These are phyloP conservation scores for Larimichthys crocea DNA, from an alignment of 2,113 vertebrate genomes.

Conservation along the genomic window DNA sequence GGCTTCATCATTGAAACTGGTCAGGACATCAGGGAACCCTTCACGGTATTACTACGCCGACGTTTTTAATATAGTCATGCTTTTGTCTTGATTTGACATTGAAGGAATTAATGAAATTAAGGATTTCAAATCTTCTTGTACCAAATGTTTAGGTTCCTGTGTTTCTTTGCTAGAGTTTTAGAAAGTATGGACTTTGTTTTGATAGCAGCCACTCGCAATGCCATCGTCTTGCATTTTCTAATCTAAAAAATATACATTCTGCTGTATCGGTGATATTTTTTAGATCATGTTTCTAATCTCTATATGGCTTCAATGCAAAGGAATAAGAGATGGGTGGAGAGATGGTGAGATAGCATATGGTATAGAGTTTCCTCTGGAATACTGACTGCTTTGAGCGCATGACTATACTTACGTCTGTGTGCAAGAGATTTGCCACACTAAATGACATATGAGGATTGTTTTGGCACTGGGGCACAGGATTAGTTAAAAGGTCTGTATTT, in stretches of 20 bases:
- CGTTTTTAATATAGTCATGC: not conserved
- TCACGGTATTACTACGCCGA: not conserved
- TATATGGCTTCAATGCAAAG: not conserved
- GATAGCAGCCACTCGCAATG: not conserved
- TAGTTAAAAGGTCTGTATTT: conserved; percentile 3
- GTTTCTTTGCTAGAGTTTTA: not conserved
- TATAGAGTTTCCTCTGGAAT: not conserved
- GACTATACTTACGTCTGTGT: not conserved
- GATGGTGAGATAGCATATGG: not conserved
- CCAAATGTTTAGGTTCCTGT: not conserved
- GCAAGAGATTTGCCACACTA: not conserved
- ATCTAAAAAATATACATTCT: not conserved
- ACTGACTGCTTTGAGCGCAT: not conserved
- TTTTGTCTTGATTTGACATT: not conserved
- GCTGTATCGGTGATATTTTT: not conserved
- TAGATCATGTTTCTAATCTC: not conserved
- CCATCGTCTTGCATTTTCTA: not conserved
- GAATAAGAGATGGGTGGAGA: not conserved
- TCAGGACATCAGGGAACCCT: not conserved
- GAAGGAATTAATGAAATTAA: not conserved
- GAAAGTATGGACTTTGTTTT: not conserved
- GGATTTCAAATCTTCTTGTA: not conserved
- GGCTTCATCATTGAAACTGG: not conserved
- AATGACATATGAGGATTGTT: not conserved
- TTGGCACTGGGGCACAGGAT: not conserved